Conservation (phyloP, 2,113 vertebrate species). For the Ramphastos sulfuratus region DNA sequence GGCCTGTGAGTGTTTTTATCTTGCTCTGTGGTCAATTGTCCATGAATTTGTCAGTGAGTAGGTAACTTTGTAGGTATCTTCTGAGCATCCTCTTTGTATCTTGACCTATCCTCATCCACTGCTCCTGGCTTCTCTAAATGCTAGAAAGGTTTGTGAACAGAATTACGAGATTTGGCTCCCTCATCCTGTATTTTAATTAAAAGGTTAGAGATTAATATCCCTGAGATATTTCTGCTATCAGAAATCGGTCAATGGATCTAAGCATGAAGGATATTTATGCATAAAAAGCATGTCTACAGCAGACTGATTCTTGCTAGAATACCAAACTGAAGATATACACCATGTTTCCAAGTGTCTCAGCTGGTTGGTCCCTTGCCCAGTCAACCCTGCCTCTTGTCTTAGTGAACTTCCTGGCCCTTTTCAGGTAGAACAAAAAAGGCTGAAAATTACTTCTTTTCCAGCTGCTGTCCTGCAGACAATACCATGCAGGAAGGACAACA, state of each 20-base stretch:
- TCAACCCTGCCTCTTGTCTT: background rate
- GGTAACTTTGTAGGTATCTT: background rate
- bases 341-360: background rate
- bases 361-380: rapidly evolving
- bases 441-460: background rate
- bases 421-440: background rate
- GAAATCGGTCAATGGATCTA: background rate
- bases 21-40: background rate
- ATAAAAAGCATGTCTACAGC: background rate
- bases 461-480: background rate
- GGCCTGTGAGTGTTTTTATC: background rate
- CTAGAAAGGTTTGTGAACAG: background rate
- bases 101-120: background rate
- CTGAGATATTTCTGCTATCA: background rate
- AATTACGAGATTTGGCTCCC: background rate
- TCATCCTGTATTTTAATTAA: background rate
- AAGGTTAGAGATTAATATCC: background rate
- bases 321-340: background rate
- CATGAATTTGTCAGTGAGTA: background rate
- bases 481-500: background rate
- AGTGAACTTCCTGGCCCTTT: background rate
- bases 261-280: background rate
- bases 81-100: background rate
- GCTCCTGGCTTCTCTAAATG: background rate
- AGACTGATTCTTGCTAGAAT: background rate